phyloP scores from a whole-genome alignment of 2,888 invertebrate species.

The Eucera pruinosa region DNA sequence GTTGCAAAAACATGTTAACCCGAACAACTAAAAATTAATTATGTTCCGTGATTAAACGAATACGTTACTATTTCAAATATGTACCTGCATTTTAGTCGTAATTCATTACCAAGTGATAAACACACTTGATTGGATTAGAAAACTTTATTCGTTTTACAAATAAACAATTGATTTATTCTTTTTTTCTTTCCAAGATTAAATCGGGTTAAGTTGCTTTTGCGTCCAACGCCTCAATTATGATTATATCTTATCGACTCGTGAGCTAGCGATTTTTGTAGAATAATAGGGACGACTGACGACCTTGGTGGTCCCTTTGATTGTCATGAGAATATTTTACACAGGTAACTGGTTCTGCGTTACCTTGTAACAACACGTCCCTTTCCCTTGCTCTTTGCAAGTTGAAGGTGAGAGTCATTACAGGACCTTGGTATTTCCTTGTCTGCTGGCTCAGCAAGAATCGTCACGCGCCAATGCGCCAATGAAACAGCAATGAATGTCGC shows the following conservation, averaged over 20 bases:
- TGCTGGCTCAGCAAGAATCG: conserved; percentile 8
- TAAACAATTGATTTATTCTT: too few relatives aligned
- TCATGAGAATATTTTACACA: conserved; percentile 12
- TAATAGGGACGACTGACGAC: background rate
- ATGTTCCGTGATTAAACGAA: too few relatives aligned
- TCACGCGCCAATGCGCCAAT: conserved; percentile 20
- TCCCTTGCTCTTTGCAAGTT: conserved; percentile 46
- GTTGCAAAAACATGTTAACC: too few relatives aligned
- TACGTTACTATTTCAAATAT: too few relatives aligned
- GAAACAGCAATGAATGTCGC: conserved; percentile 14
- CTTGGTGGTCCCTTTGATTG: conserved; percentile 26
- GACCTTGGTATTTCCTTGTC: conserved; percentile 37
- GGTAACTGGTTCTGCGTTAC: conserved; percentile 38
- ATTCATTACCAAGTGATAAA: too few relatives aligned
- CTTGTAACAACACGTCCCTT: conserved; percentile 40
- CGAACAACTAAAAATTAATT: too few relatives aligned
- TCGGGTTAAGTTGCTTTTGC: too few relatives aligned
- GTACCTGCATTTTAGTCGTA: too few relatives aligned
- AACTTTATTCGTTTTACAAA: too few relatives aligned
- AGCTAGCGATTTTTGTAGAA: background rate
- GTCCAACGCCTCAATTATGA: background rate
- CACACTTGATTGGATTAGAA: too few relatives aligned
- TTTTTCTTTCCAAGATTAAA: too few relatives aligned
- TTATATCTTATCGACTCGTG: background rate
- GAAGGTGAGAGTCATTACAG: conserved; percentile 53